Evolutionary conservation across 2,113 vertebrate genomes (phyloP).

Genomic region (Jacana jacana): DNA sequence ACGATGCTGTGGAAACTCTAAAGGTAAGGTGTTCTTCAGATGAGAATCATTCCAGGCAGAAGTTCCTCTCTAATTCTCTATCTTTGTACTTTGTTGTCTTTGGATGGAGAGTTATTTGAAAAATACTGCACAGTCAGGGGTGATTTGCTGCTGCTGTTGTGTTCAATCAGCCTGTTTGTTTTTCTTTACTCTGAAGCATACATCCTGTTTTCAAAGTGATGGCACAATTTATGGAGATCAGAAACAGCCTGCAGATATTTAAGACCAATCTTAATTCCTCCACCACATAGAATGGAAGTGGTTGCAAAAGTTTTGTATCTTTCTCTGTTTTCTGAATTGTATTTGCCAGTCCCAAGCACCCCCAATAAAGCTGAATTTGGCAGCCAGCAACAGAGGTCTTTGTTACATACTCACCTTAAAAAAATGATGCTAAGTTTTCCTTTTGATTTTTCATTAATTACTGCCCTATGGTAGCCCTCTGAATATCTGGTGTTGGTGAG

Average conservation of each 20-base stretch:
- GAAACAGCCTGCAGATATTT: not conserved
- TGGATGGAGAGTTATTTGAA: not conserved
- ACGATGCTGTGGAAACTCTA: not conserved
- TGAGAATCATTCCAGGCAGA: not conserved
- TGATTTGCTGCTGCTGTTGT: not conserved
- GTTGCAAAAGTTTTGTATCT: not conserved
- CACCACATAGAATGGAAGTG: not conserved
- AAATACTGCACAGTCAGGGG: not conserved
- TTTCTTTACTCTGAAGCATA: not conserved
- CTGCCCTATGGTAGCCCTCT: not conserved
- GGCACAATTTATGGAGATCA: not conserved
- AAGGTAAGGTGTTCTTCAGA: not conserved
- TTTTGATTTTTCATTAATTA: not conserved
- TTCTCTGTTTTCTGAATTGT: not conserved
- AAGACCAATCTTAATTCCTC: not conserved
- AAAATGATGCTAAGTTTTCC: not conserved
- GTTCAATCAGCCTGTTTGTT: not conserved
- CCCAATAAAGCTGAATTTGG: not conserved
- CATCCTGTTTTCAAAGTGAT: slow-evolving; percentile 21
- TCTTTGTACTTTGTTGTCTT: not conserved
- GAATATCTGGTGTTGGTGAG: not conserved
- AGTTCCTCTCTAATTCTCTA: not conserved
- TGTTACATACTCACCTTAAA: not conserved
- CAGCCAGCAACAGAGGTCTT: not conserved
- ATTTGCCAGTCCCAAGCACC: not conserved